Evolutionary conservation across 2,888 invertebrate species (phyloP).

Genomic region (Ichneumoninae sp.): DNA sequence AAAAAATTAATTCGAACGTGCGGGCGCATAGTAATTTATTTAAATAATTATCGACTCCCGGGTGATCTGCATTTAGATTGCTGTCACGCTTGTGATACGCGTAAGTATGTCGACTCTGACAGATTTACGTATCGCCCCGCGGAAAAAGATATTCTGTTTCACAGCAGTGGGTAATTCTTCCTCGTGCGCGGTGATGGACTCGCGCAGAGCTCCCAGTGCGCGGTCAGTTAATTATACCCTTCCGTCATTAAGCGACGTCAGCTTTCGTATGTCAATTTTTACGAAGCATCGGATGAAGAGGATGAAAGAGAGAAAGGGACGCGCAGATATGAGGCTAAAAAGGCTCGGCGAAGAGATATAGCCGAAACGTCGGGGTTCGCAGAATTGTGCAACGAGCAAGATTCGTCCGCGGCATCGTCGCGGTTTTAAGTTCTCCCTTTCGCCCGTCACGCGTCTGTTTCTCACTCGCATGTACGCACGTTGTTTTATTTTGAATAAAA

Average conservation of each 20-base stretch:
- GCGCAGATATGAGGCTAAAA: slow-evolving; percentile 42
- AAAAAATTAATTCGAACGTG: neutral
- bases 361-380: slow-evolving; percentile 42
- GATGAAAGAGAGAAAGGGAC: slow-evolving; percentile 1
- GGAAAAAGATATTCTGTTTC: slow-evolving; percentile 13
- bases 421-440: slow-evolving; percentile 53
- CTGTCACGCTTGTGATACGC: slow-evolving; percentile 38
- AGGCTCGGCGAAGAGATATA: slow-evolving; percentile 62
- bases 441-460: slow-evolving; percentile 58
- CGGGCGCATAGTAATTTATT: slow-evolving; percentile 33
- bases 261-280: slow-evolving; percentile 60
- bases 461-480: neutral
- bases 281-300: slow-evolving; percentile 27
- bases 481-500: slow-evolving; percentile 37
- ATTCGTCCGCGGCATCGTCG: slow-evolving; percentile 33
- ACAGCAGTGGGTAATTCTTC: slow-evolving; percentile 25
- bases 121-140: slow-evolving; percentile 27
- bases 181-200: slow-evolving; percentile 27
- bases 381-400: slow-evolving; percentile 57
- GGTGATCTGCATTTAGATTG: slow-evolving; percentile 65
- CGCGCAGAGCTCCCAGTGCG: slow-evolving; percentile 6
- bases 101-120: slow-evolving; percentile 57
- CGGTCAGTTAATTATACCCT: slow-evolving; percentile 61
- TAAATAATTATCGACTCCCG: slow-evolving; percentile 56
- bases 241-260: slow-evolving; percentile 60